Evolutionary conservation across 1,140 invertebrate species (phyloP).

Genomic region (Phymorhynchus buccinoides): DNA sequence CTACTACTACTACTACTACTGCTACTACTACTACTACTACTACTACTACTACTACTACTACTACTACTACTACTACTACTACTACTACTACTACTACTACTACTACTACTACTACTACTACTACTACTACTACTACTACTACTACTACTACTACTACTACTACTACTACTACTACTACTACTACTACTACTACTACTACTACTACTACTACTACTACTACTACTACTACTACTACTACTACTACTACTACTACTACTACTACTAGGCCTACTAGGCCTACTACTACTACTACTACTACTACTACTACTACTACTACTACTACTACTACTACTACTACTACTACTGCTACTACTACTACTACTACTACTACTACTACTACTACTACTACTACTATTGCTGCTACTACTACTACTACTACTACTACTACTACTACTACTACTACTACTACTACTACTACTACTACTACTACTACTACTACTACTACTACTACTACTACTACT

Average conservation of each 20-base stretch:
- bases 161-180: conserved; percentile 18
- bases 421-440: conserved; percentile 14
- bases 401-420: conserved; percentile 14
- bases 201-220: conserved; percentile 18
- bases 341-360: conserved; percentile 14
- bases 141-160: conserved; percentile 18
- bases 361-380: conserved; percentile 18
- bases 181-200: conserved; percentile 18
- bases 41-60: conserved; percentile 18
- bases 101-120: conserved; percentile 18
- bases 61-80: conserved; percentile 18
- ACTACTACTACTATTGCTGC: conserved; percentile 18
- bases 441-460: conserved; percentile 18
- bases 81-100: conserved; percentile 14
- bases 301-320: conserved; percentile 18
- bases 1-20: conserved; percentile 18
- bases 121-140: conserved; percentile 18
- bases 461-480: conserved; percentile 18
- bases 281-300: conserved; percentile 18
- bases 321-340: conserved; percentile 18
- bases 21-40: conserved; percentile 18
- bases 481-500: conserved; percentile 18
- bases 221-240: conserved; percentile 13
- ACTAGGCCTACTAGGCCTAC: too few relatives aligned
- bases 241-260: too few relatives aligned